These are phyloP conservation scores for Bimastos eiseni DNA, from an alignment of 2,888 invertebrate genomes.

Conservation along the genomic window DNA sequence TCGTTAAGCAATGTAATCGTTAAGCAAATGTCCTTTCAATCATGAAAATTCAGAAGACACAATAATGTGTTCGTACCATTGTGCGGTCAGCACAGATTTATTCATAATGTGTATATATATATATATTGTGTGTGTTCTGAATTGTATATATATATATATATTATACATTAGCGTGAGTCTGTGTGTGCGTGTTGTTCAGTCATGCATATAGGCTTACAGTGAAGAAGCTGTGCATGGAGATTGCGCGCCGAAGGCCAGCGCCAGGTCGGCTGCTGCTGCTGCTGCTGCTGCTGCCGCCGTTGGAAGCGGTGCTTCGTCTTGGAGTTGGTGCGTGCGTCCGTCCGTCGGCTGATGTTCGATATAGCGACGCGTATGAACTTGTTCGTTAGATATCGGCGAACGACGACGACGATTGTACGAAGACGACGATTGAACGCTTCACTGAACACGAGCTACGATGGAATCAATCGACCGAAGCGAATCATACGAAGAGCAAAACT, in stretches of 20 bases:
- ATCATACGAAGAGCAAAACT: neutral
- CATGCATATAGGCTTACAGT: neutral
- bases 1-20: too few species aligned
- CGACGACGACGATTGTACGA: neutral
- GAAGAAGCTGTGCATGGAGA: neutral
- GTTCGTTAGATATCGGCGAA: constrained; percentile 1
- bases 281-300: neutral
- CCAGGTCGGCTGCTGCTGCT: neutral
- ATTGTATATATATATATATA: too few species aligned
- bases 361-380: constrained; percentile 3
- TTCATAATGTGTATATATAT: neutral
- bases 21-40: too few species aligned
- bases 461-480: constrained; percentile 1
- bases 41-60: too few species aligned
- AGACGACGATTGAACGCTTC: neutral
- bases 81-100: too few species aligned
- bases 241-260: neutral
- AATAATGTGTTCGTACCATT: neutral
- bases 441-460: neutral
- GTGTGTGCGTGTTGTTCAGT: neutral
- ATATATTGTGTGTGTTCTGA: neutral
- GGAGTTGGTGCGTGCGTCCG: neutral
- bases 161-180: neutral
- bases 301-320: neutral
- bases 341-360: neutral